These are phyloP conservation scores for Notolabrus celidotus DNA, from an alignment of 2,797 vertebrate genomes.

Conservation along the genomic window DNA sequence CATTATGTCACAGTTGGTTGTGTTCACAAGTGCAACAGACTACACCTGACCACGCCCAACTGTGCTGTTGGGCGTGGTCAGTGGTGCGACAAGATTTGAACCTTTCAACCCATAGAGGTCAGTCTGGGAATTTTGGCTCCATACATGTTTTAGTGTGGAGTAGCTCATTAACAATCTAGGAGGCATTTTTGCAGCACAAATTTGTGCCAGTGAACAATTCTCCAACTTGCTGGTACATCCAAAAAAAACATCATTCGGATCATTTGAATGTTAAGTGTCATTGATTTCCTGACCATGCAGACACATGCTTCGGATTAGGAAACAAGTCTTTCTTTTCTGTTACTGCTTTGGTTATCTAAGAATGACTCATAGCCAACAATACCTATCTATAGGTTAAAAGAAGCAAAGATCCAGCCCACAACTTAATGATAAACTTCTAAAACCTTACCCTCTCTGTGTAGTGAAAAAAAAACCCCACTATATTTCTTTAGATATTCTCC, in stretches of 20 bases:
- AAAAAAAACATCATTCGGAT: conserved; percentile 66
- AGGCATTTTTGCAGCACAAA: conserved; percentile 79
- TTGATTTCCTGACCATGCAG: conserved; percentile 82
- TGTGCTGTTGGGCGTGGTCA: conserved; percentile 68
- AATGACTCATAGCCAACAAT: conserved; percentile 37
- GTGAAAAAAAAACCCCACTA: conserved; percentile 17
- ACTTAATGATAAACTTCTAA: conserved; percentile 33
- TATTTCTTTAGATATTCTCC: conserved; percentile 38
- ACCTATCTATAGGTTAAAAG: conserved; percentile 32
- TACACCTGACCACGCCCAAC: conserved; percentile 77
- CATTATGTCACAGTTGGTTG: conserved; percentile 70
- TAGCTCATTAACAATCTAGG: conserved; percentile 69
- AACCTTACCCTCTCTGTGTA: conserved; percentile 33
- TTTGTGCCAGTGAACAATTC: conserved; percentile 80
- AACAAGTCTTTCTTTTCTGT: conserved; percentile 65
- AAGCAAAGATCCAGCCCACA: conserved; percentile 47
- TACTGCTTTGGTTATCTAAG: conserved; percentile 29
- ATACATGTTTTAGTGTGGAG: conserved; percentile 63
- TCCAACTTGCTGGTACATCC: conserved; percentile 80
- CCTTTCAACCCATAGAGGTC: conserved; percentile 85
- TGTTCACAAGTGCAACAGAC: conserved; percentile 76
- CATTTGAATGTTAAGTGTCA: conserved; percentile 57
- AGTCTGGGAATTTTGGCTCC: conserved; percentile 79
- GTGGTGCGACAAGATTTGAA: conserved; percentile 78
- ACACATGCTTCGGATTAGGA: conserved; percentile 79